Base-by-base conservation (phyloP, 2,888 invertebrate genomes). In the Drosophila merina region DNA sequence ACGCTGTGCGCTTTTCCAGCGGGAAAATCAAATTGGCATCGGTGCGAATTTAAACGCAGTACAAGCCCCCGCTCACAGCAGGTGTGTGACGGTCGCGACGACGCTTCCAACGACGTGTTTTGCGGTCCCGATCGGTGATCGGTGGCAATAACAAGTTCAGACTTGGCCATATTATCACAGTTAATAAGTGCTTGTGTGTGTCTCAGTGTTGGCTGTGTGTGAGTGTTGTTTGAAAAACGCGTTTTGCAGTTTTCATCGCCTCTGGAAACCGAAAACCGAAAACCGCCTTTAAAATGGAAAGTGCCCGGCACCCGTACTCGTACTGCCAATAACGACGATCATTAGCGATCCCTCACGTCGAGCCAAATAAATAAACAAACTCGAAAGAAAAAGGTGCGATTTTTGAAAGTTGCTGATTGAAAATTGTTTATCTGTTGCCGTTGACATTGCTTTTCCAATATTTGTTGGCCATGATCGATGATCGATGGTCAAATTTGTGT, bases 231-330 rank as follows among this genome's bases (percentile, higher is more conserved):
- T 63, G 51, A 68, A 68, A 85, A 82, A 82, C 83, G 86, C 77
- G 80, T 82, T 44, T 83, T 79, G 85, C 63, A 56, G 73, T 77
- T 77, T 74, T 67, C 63, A 56, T 72, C 57, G 58, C 62, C 64
- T 72, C 48, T 45, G 52, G 44, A 52, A 14, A 36, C 20, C 12
- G 30, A 64, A 52, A 66, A 36, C 20, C 12, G 30, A 64, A 52
- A 66, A 45, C 28, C 44, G 30, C 28, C 26, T 47, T 60, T 36
- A 88, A 87, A 86, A 83, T 86, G 88, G 82, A 83, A 83, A 83
- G 82, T 83, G 88, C 74, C 79, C 67, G 75, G 52, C 72, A 33
- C 47, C 44, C 36, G 36, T 36, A 36, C 5, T 14, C 20, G n/a
- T 62, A 28, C 40, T 33, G 20, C 58, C 25, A 28, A 38, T 26